Evolutionary conservation across 2,797 vertebrate genomes (phyloP).

Genomic region (Ataeniobius toweri): DNA sequence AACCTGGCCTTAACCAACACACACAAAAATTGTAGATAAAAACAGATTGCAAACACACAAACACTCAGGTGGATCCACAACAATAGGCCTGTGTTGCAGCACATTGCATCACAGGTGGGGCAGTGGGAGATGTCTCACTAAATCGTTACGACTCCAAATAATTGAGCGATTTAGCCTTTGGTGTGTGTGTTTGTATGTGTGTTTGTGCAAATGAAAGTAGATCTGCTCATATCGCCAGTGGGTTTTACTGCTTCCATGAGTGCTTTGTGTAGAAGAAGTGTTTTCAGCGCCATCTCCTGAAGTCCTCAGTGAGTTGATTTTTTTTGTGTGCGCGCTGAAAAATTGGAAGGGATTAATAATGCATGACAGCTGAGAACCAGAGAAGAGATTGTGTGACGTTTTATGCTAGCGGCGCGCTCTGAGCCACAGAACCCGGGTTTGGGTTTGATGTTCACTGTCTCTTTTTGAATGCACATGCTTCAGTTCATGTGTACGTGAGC

Average conservation of each 20-base stretch:
- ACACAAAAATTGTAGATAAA: constrained; percentile 31
- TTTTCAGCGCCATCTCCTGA: constrained; percentile 45
- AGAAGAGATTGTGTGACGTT: constrained; percentile 49
- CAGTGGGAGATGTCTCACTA: constrained; percentile 38
- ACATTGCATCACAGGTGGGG: constrained; percentile 72
- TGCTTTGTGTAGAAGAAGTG: constrained; percentile 42
- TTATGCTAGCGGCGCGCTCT: constrained; percentile 68
- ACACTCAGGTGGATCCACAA: constrained; percentile 68
- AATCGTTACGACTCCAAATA: constrained; percentile 31
- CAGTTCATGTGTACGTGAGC: constrained; percentile 14
- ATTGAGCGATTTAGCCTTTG: constrained; percentile 44
- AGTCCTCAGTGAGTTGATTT: constrained; percentile 47
- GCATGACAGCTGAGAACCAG: constrained; percentile 69
- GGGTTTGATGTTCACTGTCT: constrained; percentile 54
- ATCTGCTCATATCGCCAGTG: constrained; percentile 37
- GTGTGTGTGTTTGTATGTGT: constrained; percentile 5
- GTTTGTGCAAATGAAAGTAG: constrained; percentile 3
- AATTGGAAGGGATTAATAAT: constrained; percentile 74
- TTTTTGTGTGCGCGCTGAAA: constrained; percentile 27
- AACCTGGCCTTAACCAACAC: constrained; percentile 66
- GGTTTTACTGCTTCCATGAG: constrained; percentile 32
- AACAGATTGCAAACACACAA: constrained; percentile 29
- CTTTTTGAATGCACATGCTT: constrained; percentile 14
- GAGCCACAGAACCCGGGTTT: constrained; percentile 52
- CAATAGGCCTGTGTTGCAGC: constrained; percentile 63